Base-by-base conservation (phyloP, 1,140 invertebrate genomes). In the Pachypeltis micranthus region DNA sequence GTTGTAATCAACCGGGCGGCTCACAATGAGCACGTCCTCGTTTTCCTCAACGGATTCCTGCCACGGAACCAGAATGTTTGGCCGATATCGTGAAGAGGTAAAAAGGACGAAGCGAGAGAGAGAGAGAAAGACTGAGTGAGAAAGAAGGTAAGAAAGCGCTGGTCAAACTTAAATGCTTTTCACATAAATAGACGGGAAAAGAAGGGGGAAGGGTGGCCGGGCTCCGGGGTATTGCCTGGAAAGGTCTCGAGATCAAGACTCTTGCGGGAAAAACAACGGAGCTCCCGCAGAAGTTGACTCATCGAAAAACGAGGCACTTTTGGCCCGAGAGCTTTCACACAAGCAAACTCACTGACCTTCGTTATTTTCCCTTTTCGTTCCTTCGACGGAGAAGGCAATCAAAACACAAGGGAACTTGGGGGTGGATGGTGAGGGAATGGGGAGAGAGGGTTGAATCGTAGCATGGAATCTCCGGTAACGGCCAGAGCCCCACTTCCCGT, bases 221-320 rank as follows among this genome's bases (percentile, higher is more conserved):
- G 4, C 10, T 51, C 47, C 10, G 47, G 31, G 31, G 16, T 39
- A n/a, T n/a, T n/a, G n/a, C n/a, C n/a, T n/a, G n/a, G n/a, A n/a
- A n/a, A n/a, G n/a, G n/a, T n/a, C n/a, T n/a, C n/a, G n/a, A n/a
- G n/a, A n/a, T n/a, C n/a, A n/a, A n/a, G n/a, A n/a, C n/a, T n/a
- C n/a, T n/a, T n/a, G n/a, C n/a, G 12, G 47, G 47, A 51, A 51
- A 39, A 51, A 51, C 47, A 51, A 51, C 7, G 34, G 7, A 39
- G 47, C n/a, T n/a, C n/a, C n/a, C n/a, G n/a, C n/a, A n/a, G n/a
- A n/a, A 51, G 47, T 51, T 51, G 47, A 51, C 47, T 51, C 47
- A 51, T 51, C 47, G 47, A 21, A 51, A 51, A 51, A 51, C 47
- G 23, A 51, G 47, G 47, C 47, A 51, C 10, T 51, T n/a, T 51